Evolutionary conservation across 2,797 vertebrate genomes (phyloP).

Genomic region (Sebastes taczanowskii): DNA sequence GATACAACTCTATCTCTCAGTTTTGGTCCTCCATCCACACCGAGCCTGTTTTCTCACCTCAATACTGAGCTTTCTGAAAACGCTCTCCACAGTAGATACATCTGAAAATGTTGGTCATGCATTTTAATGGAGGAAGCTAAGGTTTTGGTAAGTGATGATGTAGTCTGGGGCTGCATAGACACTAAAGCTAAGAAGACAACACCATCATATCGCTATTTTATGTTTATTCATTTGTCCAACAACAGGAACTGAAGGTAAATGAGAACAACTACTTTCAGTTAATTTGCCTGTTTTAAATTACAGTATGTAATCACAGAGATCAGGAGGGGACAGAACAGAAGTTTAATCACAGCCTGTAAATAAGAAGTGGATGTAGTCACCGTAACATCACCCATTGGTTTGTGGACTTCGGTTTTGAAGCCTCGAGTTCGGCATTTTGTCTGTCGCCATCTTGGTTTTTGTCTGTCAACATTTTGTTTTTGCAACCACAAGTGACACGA

Average conservation of each 20-base stretch:
- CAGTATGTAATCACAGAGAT: neutral
- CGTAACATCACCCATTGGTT: no score
- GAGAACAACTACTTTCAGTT: neutral
- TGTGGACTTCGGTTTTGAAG: no score
- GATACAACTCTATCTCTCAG: no score
- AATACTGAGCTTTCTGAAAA: neutral
- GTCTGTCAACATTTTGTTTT: no score
- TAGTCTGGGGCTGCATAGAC: neutral
- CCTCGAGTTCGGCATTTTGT: no score
- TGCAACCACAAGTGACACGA: no score
- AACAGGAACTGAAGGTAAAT: neutral
- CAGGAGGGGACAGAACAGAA: no score
- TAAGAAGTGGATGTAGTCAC: no score
- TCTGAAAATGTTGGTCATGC: neutral
- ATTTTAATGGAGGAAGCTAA: neutral
- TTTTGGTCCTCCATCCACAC: neutral
- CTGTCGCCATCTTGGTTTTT: no score
- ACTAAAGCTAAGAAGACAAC: neutral
- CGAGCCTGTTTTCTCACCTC: neutral
- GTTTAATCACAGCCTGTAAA: neutral
- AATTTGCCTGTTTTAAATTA: neutral
- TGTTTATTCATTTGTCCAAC: neutral
- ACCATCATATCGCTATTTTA: neutral
- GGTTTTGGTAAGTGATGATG: neutral
- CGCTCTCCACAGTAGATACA: accelerated